Evolutionary conservation across 2,797 vertebrate genomes (phyloP).

Genomic region (Hippopotamyrus pictus): DNA sequence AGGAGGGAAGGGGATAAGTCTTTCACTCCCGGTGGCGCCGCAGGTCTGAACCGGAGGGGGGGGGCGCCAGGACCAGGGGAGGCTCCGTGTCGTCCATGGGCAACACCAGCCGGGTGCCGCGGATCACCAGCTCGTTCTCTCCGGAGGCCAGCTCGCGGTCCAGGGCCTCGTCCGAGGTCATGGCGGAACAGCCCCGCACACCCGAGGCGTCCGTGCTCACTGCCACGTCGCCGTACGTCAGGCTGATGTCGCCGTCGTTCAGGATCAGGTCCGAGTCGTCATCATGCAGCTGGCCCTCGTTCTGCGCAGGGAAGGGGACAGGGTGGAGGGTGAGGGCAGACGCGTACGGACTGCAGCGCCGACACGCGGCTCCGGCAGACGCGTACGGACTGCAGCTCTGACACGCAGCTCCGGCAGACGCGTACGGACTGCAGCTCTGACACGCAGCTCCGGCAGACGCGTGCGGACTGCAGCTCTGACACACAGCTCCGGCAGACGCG

Average conservation of each 20-base stretch:
- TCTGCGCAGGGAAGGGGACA: slow-evolving; percentile 54
- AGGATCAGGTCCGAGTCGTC: slow-evolving; percentile 86
- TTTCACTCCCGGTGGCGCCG: slow-evolving; percentile 55
- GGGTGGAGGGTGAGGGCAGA: not conserved
- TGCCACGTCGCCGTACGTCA: slow-evolving; percentile 82
- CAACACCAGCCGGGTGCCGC: slow-evolving; percentile 81
- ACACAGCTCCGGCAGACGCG: no score
- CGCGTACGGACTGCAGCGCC: not conserved
- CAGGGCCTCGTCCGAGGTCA: slow-evolving; percentile 64
- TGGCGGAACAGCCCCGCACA: slow-evolving; percentile 40
- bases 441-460: not conserved
- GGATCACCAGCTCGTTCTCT: slow-evolving; percentile 79
- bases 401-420: no score
- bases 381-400: no score
- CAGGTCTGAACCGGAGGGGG: slow-evolving; percentile 55
- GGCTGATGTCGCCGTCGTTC: slow-evolving; percentile 76
- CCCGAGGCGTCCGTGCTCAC: slow-evolving; percentile 70
- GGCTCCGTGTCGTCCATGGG: slow-evolving; percentile 81
- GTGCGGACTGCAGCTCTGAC: not conserved
- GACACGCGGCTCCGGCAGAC: not conserved
- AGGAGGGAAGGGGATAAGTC: not conserved
- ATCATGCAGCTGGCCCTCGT: slow-evolving; percentile 79
- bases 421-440: not conserved
- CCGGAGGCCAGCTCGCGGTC: slow-evolving; percentile 72
- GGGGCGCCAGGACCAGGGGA: slow-evolving; percentile 54